Evolutionary conservation across 2,797 vertebrate species (phyloP), one percentile per base, ranked within the genome.

Genomic region (Tauraco hartlaubi): DNA sequence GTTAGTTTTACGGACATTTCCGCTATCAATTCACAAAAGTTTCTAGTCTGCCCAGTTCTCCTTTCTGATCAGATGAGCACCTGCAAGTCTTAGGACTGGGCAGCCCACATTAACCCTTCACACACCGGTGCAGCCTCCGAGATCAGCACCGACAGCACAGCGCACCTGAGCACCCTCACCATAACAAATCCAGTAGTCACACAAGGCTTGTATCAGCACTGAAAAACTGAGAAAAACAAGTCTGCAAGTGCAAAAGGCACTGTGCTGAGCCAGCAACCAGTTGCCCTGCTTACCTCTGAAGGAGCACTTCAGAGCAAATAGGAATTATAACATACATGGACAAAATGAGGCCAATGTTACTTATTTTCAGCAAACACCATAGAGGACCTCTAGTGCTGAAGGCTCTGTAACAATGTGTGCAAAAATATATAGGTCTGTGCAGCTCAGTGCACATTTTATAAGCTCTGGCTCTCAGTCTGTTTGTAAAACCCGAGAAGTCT

Each of bases 121-220:
- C 58, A 33, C 29, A 56, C 64, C 11, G 25, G 72, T 0, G 33
- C n/a, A 74, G 37, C 25, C 59, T n/a, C 26, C 0, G 3, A 31
- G 59, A 12, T 28, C 1, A 1, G 26, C 25, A 16, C 49, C 5
- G 13, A 9, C 54, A 21, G 51, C 68, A 6, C 19, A 2, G 31
- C 0, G 3, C 31, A 29, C 23, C 73, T 54, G 5, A 9, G 51
- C 59, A 1, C 25, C 9, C 43, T 18, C 18, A 1, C 0, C 2
- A 5, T 59, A 59, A 41, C 29, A 31, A 35, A 72, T 19, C 17
- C 5, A 1, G 37, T 15, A 54, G 25, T 25, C 39, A 44, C 39
- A 12, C n/a, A 20, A 55, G 26, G 28, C 54, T 90, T 64, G 13
- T 25, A 21, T 28, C 41, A 58, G 59, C 71, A 14, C 43, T 10